Evolutionary conservation across 2,888 invertebrate species (phyloP).

Genomic region (Gerris lacustris): DNA sequence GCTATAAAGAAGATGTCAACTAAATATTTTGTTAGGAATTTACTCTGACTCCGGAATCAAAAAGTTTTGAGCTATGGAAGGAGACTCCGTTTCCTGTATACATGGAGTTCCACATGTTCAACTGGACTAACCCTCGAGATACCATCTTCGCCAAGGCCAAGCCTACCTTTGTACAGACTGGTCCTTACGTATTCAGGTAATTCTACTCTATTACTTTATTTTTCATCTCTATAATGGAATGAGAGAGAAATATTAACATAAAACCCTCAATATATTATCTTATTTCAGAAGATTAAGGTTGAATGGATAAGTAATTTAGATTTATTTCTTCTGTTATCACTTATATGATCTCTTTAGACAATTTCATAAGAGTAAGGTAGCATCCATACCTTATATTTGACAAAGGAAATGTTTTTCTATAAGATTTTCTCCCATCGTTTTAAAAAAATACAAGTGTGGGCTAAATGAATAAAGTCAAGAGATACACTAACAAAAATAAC

Average conservation of each 20-base stretch:
- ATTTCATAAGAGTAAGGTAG: too few species aligned
- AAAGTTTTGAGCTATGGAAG: conserved; percentile 35
- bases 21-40: conserved; percentile 23
- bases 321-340: not conserved
- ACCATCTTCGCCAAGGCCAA: conserved; percentile 36
- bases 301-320: not conserved
- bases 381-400: too few species aligned
- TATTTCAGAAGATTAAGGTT: not conserved
- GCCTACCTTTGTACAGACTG: conserved; percentile 51
- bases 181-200: conserved; percentile 62
- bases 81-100: conserved; percentile 37
- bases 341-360: too few species aligned
- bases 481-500: too few species aligned
- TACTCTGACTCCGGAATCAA: conserved; percentile 21
- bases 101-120: conserved; percentile 36
- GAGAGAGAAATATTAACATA: not conserved
- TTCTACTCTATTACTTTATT: not conserved
- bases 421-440: too few species aligned
- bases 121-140: conserved; percentile 35
- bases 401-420: too few species aligned
- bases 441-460: too few species aligned
- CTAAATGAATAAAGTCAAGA: too few species aligned
- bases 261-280: too few species aligned
- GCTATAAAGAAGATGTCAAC: too few species aligned
- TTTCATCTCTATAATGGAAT: not conserved